Evolutionary conservation across 1,140 invertebrate species (phyloP).

Genomic region (Agrypnia vestita): DNA sequence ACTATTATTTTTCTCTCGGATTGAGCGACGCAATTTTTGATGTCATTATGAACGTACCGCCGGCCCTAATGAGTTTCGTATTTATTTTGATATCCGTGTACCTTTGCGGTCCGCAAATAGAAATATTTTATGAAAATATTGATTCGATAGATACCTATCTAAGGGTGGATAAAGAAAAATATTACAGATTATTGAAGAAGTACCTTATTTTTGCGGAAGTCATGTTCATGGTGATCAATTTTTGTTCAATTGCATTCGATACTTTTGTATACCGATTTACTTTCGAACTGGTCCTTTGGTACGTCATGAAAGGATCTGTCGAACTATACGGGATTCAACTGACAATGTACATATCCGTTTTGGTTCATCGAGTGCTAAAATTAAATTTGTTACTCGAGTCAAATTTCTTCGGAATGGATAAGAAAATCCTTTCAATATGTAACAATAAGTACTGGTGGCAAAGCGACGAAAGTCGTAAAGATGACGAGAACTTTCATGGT

Average conservation of each 20-base stretch:
- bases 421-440: not conserved
- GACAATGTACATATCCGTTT: not conserved
- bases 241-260: not conserved
- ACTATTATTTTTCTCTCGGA: not conserved
- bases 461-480: not conserved
- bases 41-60: slow-evolving; percentile 2
- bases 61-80: not conserved
- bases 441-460: not conserved
- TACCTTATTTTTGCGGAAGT: not conserved
- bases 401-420: not conserved
- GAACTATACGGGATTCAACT: slow-evolving; percentile 3
- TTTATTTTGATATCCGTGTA: not conserved
- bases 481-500: too few species aligned
- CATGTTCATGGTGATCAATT: not conserved
- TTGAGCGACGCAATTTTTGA: not conserved
- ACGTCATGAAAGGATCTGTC: not conserved
- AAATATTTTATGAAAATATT: slow-evolving; percentile 8
- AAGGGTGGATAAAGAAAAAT: not conserved
- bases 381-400: slow-evolving; percentile 1
- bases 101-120: not conserved
- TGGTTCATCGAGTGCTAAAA: not conserved
- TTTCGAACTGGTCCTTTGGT: not conserved
- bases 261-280: not conserved
- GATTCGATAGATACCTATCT: slow-evolving; percentile 4
- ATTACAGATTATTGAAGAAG: slow-evolving; percentile 5